Evolutionary conservation across 2,113 vertebrate genomes (phyloP).

Genomic region (Cervus canadensis): DNA sequence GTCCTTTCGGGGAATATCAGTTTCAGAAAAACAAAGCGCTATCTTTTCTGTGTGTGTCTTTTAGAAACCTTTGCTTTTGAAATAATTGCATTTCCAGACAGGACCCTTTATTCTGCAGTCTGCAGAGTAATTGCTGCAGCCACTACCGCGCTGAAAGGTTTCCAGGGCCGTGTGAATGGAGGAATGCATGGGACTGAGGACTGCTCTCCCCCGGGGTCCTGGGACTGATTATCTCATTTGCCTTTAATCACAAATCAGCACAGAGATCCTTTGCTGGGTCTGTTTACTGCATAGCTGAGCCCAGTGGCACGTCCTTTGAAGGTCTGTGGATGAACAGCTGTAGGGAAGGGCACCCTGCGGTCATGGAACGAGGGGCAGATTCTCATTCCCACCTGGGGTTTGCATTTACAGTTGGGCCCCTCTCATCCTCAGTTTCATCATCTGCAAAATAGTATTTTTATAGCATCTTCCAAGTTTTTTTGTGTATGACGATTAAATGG

Average conservation of each 20-base stretch:
- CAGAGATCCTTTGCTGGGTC: not conserved
- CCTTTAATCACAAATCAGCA: constrained; percentile 52
- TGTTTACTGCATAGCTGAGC: constrained; percentile 17
- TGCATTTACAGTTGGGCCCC: not conserved
- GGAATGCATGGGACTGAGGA: not conserved
- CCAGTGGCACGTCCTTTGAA: constrained; percentile 23
- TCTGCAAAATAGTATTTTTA: not conserved
- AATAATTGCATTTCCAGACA: constrained; percentile 56
- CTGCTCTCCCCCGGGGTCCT: not conserved
- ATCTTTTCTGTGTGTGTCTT: not conserved
- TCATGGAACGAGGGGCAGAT: not conserved
- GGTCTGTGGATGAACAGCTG: not conserved
- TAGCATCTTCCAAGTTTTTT: not conserved
- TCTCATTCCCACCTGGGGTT: not conserved
- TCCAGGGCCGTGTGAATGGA: not conserved
- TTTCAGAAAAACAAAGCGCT: constrained; percentile 43
- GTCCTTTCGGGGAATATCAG: constrained; percentile 8
- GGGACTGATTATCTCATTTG: constrained; percentile 43
- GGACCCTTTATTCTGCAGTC: constrained; percentile 14
- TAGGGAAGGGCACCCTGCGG: not conserved
- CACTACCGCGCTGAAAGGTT: not conserved
- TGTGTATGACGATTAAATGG: not conserved
- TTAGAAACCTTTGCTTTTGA: constrained; percentile 45
- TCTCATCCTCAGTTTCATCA: not conserved
- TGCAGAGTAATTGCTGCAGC: not conserved